Conservation (phyloP, 2,797 vertebrate species). For the Aselliscus stoliczkanus region DNA sequence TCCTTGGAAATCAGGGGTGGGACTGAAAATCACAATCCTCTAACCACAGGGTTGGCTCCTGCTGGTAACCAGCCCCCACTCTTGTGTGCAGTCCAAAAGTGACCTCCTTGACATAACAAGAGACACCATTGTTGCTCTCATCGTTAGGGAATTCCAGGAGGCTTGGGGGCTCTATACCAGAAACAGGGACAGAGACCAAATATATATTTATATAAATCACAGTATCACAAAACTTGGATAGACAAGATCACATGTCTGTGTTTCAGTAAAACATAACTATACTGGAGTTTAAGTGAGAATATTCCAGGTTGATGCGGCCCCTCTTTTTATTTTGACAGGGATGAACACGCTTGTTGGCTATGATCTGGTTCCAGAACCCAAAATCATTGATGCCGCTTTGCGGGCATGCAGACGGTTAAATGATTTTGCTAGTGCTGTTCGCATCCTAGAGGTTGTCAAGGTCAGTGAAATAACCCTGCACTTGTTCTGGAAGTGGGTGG, state of each 20-base stretch:
- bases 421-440: conserved; percentile 93
- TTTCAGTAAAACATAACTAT: neutral
- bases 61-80: neutral
- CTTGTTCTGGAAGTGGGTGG: neutral
- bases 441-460: conserved; percentile 96
- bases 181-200: neutral
- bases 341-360: conserved; percentile 95
- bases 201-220: neutral
- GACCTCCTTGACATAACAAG: neutral
- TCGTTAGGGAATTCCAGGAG: neutral
- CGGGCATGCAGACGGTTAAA: conserved; percentile 94
- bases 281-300: neutral
- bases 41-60: neutral
- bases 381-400: conserved; percentile 94
- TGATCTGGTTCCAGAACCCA: conserved; percentile 96
- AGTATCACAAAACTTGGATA: neutral
- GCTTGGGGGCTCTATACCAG: neutral
- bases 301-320: neutral
- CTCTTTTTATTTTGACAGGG: conserved; percentile 81
- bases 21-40: neutral
- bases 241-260: neutral
- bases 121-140: neutral
- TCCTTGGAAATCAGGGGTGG: neutral
- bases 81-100: neutral
- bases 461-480: conserved; percentile 77